Percentiles rank a stretch among this genome's conserved stretches.
phyloP scores from a whole-genome alignment of 2,113 vertebrate genomes.

The Prolemur simus region DNA sequence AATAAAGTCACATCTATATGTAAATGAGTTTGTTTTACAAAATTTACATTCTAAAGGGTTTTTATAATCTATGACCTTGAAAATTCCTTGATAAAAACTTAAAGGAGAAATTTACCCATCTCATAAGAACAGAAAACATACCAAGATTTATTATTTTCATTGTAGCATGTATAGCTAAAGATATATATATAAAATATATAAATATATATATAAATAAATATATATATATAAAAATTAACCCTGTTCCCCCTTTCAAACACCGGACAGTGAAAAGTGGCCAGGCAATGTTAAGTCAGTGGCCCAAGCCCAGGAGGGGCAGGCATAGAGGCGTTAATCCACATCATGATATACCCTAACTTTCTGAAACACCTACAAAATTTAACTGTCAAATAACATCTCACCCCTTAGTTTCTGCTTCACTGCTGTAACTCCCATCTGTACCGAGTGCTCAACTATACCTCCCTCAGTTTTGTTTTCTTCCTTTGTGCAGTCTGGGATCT shows the following conservation, averaged over 20 bases:
- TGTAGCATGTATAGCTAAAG: background rate
- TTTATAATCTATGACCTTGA: slow-evolving; percentile 19
- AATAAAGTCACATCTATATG: background rate
- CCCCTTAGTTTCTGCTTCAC: background rate
- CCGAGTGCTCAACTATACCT: background rate
- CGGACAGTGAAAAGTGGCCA: background rate
- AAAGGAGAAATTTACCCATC: slow-evolving; percentile 12
- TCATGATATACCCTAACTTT: background rate
- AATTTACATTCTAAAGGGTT: slow-evolving; percentile 30
- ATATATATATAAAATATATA: no score
- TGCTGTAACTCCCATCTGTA: background rate
- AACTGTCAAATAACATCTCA: background rate
- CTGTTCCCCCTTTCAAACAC: slow-evolving; percentile 11
- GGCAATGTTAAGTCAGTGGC: background rate
- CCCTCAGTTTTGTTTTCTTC: background rate
- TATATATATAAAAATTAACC: background rate
- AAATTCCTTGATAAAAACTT: slow-evolving; percentile 35
- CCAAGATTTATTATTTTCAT: background rate
- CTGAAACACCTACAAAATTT: background rate
- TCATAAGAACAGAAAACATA: slow-evolving; percentile 30
- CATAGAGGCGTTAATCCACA: background rate
- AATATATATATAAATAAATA: no score
- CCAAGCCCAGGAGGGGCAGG: background rate
- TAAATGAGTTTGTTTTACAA: background rate
- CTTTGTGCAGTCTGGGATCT: background rate